These are phyloP conservation scores for Ciconia stormi DNA, from an alignment of 2,113 vertebrate genomes.

Conservation along the genomic window DNA sequence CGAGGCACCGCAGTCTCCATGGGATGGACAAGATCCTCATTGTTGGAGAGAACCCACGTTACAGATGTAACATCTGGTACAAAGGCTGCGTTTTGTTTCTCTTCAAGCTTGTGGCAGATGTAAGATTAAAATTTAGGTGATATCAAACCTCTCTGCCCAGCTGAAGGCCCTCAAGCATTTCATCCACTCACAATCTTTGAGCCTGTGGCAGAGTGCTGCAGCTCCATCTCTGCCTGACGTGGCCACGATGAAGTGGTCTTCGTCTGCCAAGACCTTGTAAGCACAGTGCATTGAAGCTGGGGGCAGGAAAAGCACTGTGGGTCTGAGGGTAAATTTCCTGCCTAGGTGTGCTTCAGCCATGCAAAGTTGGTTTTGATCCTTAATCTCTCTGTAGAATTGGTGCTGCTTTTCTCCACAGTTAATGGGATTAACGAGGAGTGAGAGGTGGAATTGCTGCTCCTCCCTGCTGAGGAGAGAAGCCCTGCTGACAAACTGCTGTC, in stretches of 20 bases:
- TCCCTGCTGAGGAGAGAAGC: neutral
- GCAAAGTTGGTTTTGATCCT: neutral
- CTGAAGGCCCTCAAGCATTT: neutral
- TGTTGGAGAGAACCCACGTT: neutral
- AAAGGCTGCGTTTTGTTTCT: neutral
- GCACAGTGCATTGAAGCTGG: neutral
- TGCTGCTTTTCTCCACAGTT: neutral
- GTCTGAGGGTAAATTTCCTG: neutral
- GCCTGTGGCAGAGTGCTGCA: rapidly evolving
- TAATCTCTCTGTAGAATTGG: neutral
- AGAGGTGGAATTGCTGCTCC: neutral
- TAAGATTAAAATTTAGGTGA: neutral
- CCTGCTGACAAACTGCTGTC: neutral
- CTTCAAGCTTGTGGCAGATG: neutral
- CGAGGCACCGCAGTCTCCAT: rapidly evolving
- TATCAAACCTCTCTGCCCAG: neutral
- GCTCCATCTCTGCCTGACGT: neutral
- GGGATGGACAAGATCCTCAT: neutral
- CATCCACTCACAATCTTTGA: neutral
- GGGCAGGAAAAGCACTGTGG: neutral
- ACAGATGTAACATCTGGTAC: neutral
- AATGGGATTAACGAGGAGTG: neutral
- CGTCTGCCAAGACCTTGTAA: neutral
- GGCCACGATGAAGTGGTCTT: neutral
- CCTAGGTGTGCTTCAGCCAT: neutral